phyloP scores from a whole-genome alignment of 2,888 invertebrate genomes.

The Melanostoma mellinum region DNA sequence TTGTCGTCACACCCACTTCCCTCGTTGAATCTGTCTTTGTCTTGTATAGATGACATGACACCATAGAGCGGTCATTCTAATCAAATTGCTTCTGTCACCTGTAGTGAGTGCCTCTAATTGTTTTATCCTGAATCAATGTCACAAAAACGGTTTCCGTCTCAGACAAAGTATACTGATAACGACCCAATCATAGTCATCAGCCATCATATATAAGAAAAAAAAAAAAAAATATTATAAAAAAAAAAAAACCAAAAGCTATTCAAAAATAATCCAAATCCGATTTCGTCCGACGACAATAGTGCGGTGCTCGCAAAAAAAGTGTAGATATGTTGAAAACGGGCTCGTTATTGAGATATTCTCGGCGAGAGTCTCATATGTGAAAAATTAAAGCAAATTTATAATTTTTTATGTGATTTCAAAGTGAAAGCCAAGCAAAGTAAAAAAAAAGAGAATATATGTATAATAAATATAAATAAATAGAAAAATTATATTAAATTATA shows the following conservation, averaged over 20 bases:
- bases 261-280: conserved; percentile 39
- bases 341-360: conserved; percentile 53
- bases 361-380: conserved; percentile 45
- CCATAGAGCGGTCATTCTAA: conserved; percentile 33
- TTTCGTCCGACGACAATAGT: conserved; percentile 32
- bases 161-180: conserved; percentile 62
- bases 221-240: conserved; percentile 12
- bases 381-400: conserved; percentile 57
- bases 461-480: conserved; percentile 39
- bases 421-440: conserved; percentile 34
- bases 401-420: conserved; percentile 55
- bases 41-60: not conserved
- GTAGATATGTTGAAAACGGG: conserved; percentile 46
- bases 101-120: conserved; percentile 67
- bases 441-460: conserved; percentile 27
- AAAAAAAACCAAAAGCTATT: conserved; percentile 55
- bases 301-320: conserved; percentile 9
- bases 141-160: conserved; percentile 66
- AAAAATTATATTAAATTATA: conserved; percentile 51
- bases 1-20: not conserved
- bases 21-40: not conserved
- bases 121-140: conserved; percentile 44
- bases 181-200: not conserved
- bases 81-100: conserved; percentile 57
- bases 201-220: not conserved